Evolutionary conservation across 2,888 invertebrate species (phyloP), one percentile per base, ranked within the genome.

Genomic region (Aphidoletes aphidimyza): DNA sequence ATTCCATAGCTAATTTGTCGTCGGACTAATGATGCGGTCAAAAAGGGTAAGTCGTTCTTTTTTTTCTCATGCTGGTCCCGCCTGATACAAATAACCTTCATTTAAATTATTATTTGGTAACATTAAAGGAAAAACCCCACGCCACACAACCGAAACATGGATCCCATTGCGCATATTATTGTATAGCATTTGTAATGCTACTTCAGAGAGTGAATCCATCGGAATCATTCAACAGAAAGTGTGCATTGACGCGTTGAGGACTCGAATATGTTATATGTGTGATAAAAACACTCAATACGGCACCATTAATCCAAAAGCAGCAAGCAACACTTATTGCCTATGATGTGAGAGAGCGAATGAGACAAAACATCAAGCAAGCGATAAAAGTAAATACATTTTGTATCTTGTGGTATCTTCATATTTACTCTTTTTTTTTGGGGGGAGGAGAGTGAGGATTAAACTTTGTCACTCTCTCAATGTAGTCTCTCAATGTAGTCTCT

Each of bases 71-170:
- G n/a, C n/a, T n/a, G n/a, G n/a, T n/a, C n/a, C n/a, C n/a, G n/a
- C n/a, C n/a, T n/a, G 54, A 22, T 69, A 69, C 34, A 34, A 30
- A 69, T 69, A 69, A 69, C 69, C 69, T 69, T 30, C 69, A 69
- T 69, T 69, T 69, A 69, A 69, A 69, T 69, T 69, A 69, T 69
- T 30, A 69, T 69, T 69, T 69, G 69, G 69, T 69, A 69, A 34
- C 69, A 69, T 54, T 54, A 54, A 54, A 54, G 9, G 22, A 14
- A 47, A 17, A 17, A 47, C 17, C 47, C 47, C 1, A 9, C 54
- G 14, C 69, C 54, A 69, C 26, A 69, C 14, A 69, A 69, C 69
- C n/a, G 14, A 69, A 30, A 30, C 9, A 30, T 69, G 69, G 30
- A 30, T 54, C 69, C 69, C 69, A 69, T 2, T 69, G 69, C 54